Percentiles rank a stretch among this genome's conserved stretches.
These are phyloP conservation scores for Atopsyche davidsoni DNA, from an alignment of 1,140 invertebrate genomes.

Conservation along the genomic window DNA sequence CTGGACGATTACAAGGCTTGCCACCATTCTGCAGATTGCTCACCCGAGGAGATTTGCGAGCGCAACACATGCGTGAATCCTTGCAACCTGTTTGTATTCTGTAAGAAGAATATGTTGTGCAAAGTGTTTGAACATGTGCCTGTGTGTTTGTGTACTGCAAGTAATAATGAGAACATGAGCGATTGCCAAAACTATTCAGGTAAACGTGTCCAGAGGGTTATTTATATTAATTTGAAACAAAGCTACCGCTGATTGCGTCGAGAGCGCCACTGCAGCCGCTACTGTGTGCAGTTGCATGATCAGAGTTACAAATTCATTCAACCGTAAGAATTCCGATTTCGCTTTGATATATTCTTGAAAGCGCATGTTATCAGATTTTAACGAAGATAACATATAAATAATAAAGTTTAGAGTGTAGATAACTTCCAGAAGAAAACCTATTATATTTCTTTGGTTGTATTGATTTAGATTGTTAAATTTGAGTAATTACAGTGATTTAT, in stretches of 20 bases:
- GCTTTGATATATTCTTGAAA: no score
- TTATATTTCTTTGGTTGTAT: no score
- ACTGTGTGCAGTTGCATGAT: constrained; percentile 28
- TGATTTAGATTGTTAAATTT: no score
- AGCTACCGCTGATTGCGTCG: not conserved
- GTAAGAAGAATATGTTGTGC: constrained; percentile 38
- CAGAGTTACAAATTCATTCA: no score
- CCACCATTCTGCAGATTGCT: constrained; percentile 7
- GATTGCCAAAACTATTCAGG: constrained; percentile 24
- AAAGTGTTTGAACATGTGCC: constrained; percentile 44
- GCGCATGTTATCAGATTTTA: no score
- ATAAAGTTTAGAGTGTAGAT: no score
- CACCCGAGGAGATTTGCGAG: constrained; percentile 44
- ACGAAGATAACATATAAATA: no score
- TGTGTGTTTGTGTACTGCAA: constrained; percentile 47
- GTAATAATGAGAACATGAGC: constrained; percentile 25
- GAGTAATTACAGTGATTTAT: no score
- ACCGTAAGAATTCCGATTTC: no score
- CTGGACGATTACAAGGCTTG: constrained; percentile 8
- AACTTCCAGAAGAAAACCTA: no score
- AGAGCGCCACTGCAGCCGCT: constrained; percentile 23
- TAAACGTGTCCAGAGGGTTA: constrained; percentile 20
- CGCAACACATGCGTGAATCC: constrained; percentile 50
- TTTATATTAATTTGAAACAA: constrained; percentile 11
- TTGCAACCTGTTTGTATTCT: constrained; percentile 44